Conservation (phyloP, 2,888 invertebrate genomes). For the Andrena marginata region DNA sequence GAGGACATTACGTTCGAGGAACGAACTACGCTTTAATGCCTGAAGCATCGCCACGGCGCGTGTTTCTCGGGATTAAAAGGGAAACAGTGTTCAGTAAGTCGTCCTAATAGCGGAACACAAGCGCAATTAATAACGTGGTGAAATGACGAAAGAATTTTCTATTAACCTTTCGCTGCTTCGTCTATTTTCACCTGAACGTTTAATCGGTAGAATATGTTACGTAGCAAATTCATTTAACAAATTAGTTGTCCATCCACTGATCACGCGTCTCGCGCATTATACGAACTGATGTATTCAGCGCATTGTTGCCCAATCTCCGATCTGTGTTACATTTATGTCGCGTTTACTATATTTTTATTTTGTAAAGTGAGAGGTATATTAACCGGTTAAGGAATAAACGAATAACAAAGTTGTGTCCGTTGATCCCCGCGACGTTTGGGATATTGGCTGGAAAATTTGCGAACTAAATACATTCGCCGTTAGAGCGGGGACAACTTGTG, state of each 20-base stretch:
- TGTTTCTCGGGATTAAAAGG: too few relatives aligned
- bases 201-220: slow-evolving; percentile 13
- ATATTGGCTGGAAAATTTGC: not conserved
- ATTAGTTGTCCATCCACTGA: not conserved
- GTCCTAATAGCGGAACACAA: too few relatives aligned
- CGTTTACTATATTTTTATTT: not conserved
- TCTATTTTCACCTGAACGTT: not conserved
- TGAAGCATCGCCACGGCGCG: not conserved
- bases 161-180: not conserved
- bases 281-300: not conserved
- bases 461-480: not conserved
- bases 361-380: not conserved
- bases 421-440: not conserved
- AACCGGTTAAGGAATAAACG: not conserved
- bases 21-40: not conserved
- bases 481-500: not conserved
- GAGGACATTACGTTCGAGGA: not conserved
- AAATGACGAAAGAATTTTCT: too few relatives aligned
- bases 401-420: not conserved
- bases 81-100: too few relatives aligned
- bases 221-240: slow-evolving; percentile 17
- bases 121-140: too few relatives aligned
- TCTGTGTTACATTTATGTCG: not conserved
- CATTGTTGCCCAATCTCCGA: not conserved
- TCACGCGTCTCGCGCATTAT: not conserved